These are phyloP conservation scores for sheep (Ovis aries) DNA, from an alignment of 2,113 vertebrate genomes.

Conservation along the genomic window ARS-UI_Ramb_v3.0 NC_056078.1:11620501-11621000, in stretches of 20 bases:
- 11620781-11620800: not conserved
- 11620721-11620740: not conserved
- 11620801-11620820: not conserved
- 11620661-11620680: not conserved
- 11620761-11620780: not conserved
- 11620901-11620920: not conserved
- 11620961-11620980: not conserved
- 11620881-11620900: not conserved
- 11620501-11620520: not conserved
- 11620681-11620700: not conserved
- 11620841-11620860: not conserved
- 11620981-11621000: not conserved
- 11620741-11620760: not conserved
- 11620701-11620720: not conserved
- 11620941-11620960: not conserved
- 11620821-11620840: not conserved
- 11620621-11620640: not conserved
- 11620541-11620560: not conserved
- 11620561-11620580: not conserved
- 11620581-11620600: not conserved
- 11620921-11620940: not conserved
- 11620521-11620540: not conserved
- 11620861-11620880: no score
- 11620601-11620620: not conserved
- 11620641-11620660: not conserved